A percentile compares a stretch with the other conserved stretches of the same genome.
Evolutionary conservation across 1,140 invertebrate genomes (phyloP).

Genomic region (Brachionus paranguensis): DNA sequence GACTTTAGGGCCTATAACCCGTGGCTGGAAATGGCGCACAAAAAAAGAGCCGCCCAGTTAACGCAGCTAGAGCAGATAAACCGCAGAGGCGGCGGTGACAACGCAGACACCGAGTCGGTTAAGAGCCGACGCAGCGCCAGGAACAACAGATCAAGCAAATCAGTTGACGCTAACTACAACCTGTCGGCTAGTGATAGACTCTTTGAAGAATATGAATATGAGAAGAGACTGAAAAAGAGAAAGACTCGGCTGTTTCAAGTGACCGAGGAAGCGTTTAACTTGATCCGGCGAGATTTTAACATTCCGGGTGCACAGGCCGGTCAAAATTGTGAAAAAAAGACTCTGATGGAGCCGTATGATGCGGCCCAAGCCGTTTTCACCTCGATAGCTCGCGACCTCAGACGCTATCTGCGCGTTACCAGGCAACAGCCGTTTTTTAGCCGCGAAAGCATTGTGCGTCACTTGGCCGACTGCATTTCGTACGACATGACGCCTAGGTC

Average conservation of each 20-base stretch:
- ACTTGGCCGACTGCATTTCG: slow-evolving; percentile 79
- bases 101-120: not conserved
- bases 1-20: slow-evolving; percentile 95
- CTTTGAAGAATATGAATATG: slow-evolving; percentile 94
- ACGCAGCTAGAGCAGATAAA: not conserved
- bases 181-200: slow-evolving; percentile 61
- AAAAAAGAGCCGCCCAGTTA: not conserved
- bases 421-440: slow-evolving; percentile 88
- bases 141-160: not conserved
- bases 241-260: slow-evolving; percentile 79
- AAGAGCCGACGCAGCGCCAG: not conserved
- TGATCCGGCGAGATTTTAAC: slow-evolving; percentile 65
- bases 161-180: not conserved
- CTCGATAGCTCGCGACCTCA: slow-evolving; percentile 83
- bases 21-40: slow-evolving; percentile 66
- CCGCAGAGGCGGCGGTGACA: not conserved
- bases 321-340: not conserved
- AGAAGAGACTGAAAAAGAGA: slow-evolving; percentile 80
- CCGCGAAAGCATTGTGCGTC: slow-evolving; percentile 77
- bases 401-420: slow-evolving; percentile 90
- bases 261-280: slow-evolving; percentile 91
- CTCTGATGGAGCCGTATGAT: slow-evolving; percentile 23
- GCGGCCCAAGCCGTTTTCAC: slow-evolving; percentile 74
- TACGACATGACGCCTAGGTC: slow-evolving; percentile 86
- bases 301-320: not conserved